These are phyloP conservation scores for Thripadectes ignobilis DNA, from an alignment of 2,797 vertebrate species.

Conservation along the genomic window DNA sequence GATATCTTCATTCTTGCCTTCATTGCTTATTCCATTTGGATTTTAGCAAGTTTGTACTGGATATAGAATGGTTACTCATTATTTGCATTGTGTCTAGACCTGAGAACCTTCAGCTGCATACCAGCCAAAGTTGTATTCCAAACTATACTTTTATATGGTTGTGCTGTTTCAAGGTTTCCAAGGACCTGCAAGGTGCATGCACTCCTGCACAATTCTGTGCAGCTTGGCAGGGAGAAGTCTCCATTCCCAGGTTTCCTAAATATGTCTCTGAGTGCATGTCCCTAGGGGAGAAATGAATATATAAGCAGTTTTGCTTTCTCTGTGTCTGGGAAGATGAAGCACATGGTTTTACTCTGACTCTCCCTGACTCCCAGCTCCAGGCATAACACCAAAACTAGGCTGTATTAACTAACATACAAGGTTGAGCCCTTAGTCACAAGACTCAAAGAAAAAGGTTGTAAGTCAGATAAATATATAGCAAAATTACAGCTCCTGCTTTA, in stretches of 20 bases:
- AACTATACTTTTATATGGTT: not conserved
- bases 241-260: not conserved
- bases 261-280: not conserved
- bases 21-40: not conserved
- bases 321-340: not conserved
- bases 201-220: not conserved
- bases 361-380: not conserved
- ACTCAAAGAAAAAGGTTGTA: not conserved
- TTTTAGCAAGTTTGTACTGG: not conserved
- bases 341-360: not conserved
- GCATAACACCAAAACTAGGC: not conserved
- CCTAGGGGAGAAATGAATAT: not conserved
- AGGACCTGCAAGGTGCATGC: fast-evolving
- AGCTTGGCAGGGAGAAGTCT: not conserved
- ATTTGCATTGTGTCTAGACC: not conserved
- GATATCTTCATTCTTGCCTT: not conserved
- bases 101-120: not conserved
- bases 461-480: not conserved
- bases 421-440: not conserved
- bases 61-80: not conserved
- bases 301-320: not conserved
- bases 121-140: not conserved
- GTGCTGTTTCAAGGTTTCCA: not conserved
- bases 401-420: not conserved
- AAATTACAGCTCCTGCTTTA: not conserved